A percentile compares a stretch with the other conserved stretches of the same genome.
Evolutionary conservation across 2,888 invertebrate species (phyloP).

Genomic region (Ophion costatus): DNA sequence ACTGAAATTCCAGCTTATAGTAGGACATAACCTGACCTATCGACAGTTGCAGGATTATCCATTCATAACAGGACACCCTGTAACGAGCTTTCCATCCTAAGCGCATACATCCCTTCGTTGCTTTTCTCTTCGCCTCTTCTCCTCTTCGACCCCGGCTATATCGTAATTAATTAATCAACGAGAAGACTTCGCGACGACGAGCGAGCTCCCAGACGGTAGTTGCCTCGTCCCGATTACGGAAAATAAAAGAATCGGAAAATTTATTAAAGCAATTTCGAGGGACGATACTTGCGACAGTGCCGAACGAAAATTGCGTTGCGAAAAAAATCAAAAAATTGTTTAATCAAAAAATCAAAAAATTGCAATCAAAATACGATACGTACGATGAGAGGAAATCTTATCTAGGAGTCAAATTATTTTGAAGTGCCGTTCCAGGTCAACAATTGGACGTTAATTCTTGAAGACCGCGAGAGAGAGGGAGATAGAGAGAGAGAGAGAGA

Average conservation of each 20-base stretch:
- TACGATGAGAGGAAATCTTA: background rate
- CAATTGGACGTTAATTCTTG: background rate
- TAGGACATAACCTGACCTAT: no score
- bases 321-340: background rate
- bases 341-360: no score
- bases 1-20: no score
- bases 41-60: no score
- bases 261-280: slow-evolving; percentile 10
- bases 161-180: slow-evolving; percentile 64
- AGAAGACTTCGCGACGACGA: slow-evolving; percentile 41
- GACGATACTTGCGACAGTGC: background rate
- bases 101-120: slow-evolving; percentile 1
- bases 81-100: slow-evolving; percentile 1
- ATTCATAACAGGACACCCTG: background rate
- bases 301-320: background rate
- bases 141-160: slow-evolving; percentile 29
- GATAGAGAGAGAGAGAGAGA: background rate
- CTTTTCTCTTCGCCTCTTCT: background rate
- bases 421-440: background rate
- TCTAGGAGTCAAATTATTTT: background rate
- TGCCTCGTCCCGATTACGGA: slow-evolving; percentile 36
- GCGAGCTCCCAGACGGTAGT: slow-evolving; percentile 37
- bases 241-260: slow-evolving; percentile 26
- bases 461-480: background rate
- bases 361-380: no score